Evolutionary conservation across 1,140 invertebrate species (phyloP), one percentile per base, ranked within the genome.

Genomic region (Nymphalis io): DNA sequence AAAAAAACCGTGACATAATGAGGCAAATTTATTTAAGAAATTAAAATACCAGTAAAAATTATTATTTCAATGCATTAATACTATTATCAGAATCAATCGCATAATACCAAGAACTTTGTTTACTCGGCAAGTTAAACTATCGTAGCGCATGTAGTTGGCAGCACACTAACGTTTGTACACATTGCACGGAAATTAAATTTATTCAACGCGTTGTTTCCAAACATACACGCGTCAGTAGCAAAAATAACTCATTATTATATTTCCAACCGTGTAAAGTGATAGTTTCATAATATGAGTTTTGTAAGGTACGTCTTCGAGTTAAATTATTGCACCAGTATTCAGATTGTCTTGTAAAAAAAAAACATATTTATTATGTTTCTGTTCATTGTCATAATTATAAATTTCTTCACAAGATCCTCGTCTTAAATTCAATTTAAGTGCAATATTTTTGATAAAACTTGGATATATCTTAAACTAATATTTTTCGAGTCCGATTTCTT

Each of bases 161-260:
- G 27, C 16, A 48, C 33, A 63, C 18, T 61, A 59, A 61, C 38
- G 42, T 68, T 68, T 18, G 46, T 55, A 3, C n/a, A 44, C 40
- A 44, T 16, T 42, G 59, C 72, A 66, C 68, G 66, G 65, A 76
- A 68, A 70, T 73, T 70, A 73, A 72, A 68, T 73, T 62, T 66
- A 71, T 62, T 70, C 69, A 63, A 44, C 27, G 12, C 55, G 46
- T 60, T 61, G 59, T 68, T 68, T 60, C 60, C 66, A 62, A 15
- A 62, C 60, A 61, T 59, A 73, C 60, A 63, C 69, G 70, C 62
- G 70, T 75, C 51, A 67, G 67, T 70, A 69, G 62, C 75, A 39
- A 72, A 78, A 75, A 73, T 75, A 75, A 68, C 55, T 62, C 55
- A 60, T 60, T 51, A 67, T 67, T 68, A 67, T 67, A 68, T 65